Evolutionary conservation across 1,140 invertebrate genomes (phyloP), one percentile per base, ranked within the genome.

Genomic region (Lepidurus couesii): DNA sequence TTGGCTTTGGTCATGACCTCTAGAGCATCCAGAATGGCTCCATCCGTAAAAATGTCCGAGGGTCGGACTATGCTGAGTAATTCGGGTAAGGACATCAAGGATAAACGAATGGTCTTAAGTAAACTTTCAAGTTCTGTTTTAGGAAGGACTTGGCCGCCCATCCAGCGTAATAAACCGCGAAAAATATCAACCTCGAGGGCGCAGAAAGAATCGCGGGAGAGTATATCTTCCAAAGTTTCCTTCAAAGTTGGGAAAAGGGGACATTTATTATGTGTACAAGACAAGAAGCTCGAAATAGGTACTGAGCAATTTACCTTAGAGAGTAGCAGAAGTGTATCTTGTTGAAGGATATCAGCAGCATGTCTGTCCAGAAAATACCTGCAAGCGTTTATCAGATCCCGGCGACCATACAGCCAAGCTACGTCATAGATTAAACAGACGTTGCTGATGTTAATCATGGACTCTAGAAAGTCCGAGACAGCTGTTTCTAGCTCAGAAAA

Each of bases 171-270:
- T 2, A 98, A 92, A 8, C 94, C 93, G 82, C 90, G 87, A 86
- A 99, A 99, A 80, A 99, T 98, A 82, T 98, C 92, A 42, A 97
- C 93, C 87, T 99, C 97, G 6, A 92, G 90, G 0, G 95, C 96
- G 88, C 94, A 98, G 86, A 99, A 98, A 1, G 96, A 98, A 86
- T 98, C 94, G 76, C 96, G 87, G 75, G 91, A 89, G 47, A 99
- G 88, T n/a, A 99, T 87, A 83, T 95, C 92, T 81, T 91, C 90
- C 24, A 96, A 83, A 3, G 93, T 92, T 83, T 89, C 88, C 88
- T 93, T 81, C 78, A 86, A 82, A 81, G 80, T 9, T 65, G 53
- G 16, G 13, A 65, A 21, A 11, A 10, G 53, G 2, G 21, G 16
- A 1, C 10, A 65, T 65, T 65, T n/a, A 65, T 9, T 65, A 13